phyloP scores from a whole-genome alignment of 1,140 invertebrate species.

The Campoletis sonorensis region DNA sequence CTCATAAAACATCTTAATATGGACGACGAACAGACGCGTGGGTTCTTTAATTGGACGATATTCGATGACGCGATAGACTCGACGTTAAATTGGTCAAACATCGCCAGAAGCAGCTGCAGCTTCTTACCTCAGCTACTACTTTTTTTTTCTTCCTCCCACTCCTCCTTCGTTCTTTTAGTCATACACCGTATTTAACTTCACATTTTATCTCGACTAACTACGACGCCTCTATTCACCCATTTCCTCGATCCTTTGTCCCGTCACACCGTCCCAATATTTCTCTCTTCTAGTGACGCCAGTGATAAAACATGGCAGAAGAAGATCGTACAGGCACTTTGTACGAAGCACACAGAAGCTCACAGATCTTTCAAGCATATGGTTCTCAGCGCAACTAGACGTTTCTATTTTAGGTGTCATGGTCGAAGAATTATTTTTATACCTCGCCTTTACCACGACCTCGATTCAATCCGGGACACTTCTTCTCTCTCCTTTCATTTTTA shows the following conservation, averaged over 20 bases:
- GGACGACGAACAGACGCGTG: slow-evolving; percentile 46
- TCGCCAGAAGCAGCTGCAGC: slow-evolving; percentile 37
- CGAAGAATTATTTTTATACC: slow-evolving; percentile 50
- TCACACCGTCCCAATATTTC: neutral
- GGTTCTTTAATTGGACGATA: slow-evolving; percentile 55
- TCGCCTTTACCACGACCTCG: slow-evolving; percentile 29
- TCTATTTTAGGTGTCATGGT: slow-evolving; percentile 55
- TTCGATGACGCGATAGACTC: slow-evolving; percentile 49
- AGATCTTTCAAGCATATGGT: neutral
- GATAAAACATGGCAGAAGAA: neutral
- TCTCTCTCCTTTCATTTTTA: slow-evolving; percentile 1
- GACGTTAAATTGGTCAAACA: slow-evolving; percentile 45
- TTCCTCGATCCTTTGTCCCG: neutral
- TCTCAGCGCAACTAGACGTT: slow-evolving; percentile 33
- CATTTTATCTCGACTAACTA: neutral
- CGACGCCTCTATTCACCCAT: neutral
- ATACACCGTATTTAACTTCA: neutral
- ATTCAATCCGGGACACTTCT: slow-evolving; percentile 38
- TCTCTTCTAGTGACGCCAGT: neutral
- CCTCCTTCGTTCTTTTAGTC: slow-evolving; percentile 2
- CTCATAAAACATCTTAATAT: slow-evolving; percentile 22
- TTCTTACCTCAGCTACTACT: slow-evolving; percentile 6
- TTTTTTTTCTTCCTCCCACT: neutral
- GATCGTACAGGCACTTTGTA: neutral
- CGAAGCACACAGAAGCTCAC: neutral